Conservation (phyloP, 2,113 vertebrate species). For the Tiliqua scincoides region DNA sequence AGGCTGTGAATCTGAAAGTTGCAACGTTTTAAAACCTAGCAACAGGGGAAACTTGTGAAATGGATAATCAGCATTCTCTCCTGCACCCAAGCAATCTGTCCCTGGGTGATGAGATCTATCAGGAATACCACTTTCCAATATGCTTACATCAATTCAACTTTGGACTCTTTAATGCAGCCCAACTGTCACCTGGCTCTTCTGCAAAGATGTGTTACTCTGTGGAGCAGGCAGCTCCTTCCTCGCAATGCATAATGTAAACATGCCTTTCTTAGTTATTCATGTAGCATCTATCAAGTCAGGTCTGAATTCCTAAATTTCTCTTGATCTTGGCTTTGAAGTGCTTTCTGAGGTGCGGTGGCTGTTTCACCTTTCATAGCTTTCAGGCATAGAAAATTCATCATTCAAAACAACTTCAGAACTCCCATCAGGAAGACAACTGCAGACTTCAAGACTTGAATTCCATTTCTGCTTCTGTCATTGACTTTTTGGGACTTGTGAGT, state of each 20-base stretch:
- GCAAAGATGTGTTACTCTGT: background rate
- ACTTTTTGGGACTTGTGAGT: background rate
- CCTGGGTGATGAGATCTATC: background rate
- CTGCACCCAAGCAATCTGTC: background rate
- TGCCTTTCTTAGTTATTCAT: background rate
- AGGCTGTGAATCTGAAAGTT: background rate
- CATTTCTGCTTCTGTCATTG: background rate
- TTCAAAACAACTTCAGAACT: slow-evolving; percentile 35
- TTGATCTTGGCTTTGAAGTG: slow-evolving; percentile 13
- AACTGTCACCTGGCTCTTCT: slow-evolving; percentile 1
- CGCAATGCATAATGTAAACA: slow-evolving; percentile 11
- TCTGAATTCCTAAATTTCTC: slow-evolving; percentile 26
- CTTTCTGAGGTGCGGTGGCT: slow-evolving; percentile 6
- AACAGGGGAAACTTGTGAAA: background rate
- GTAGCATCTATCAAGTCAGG: slow-evolving; percentile 24
- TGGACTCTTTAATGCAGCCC: slow-evolving; percentile 1
- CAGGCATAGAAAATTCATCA: slow-evolving; percentile 43
- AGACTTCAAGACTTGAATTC: slow-evolving; percentile 37
- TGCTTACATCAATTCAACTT: background rate
- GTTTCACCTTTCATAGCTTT: slow-evolving; percentile 13
- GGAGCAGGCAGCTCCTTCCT: slow-evolving; percentile 2
- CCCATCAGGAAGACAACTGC: slow-evolving; percentile 5
- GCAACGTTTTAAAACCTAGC: slow-evolving; percentile 7
- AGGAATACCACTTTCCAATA: slow-evolving; percentile 8
- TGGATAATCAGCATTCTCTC: background rate